Base-by-base conservation (phyloP, 2,888 invertebrate genomes). In the Andrena trimmerana region DNA sequence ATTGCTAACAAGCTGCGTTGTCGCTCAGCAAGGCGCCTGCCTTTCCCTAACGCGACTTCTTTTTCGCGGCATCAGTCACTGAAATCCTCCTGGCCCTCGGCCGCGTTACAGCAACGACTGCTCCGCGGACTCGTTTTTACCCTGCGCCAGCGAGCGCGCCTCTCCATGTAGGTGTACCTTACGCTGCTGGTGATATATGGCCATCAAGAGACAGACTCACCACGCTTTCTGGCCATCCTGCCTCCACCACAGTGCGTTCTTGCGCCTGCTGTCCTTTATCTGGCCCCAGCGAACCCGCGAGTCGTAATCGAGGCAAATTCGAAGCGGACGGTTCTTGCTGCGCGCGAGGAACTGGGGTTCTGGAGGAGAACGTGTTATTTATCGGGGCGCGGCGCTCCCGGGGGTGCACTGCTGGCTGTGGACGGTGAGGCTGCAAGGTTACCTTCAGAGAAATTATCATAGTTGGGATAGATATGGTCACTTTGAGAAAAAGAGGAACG, bases 21-120 rank as follows among this genome's bases (percentile, higher is more conserved):
- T 89, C 86, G 85, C 90, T 73, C 89, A 89, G 90, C 90, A 87
- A 89, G 90, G 84, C 85, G 86, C 87, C 89, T 72, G 69, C 84
- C 80, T 81, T 69, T 75, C 82, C 54, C 75, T 48, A 54, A 74
- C 75, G 70, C 62, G 65, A 31, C 86, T 81, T 84, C 75, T 76
- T 88, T 72, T 78, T 79, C 78, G 50, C 20, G 60, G 66, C 84
- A 84, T 87, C 87, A 71, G 73, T 84, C 88, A 88, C 73, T 81
- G 77, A 85, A 87, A 85, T 76, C 76, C 70, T 80, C 83, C 52
- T 72, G 62, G 54, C 42, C 82, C 78, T 57, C 78, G 78, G 57
- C 71, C 65, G 81, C 81, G 72, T 88, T 80, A 78, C 57, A 73
- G 69, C 24, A 59, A 36, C 62, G n/a, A 60, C 42, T 48, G 31